A percentile compares a stretch with the other conserved stretches of the same genome.
phyloP scores from a whole-genome alignment of 2,797 vertebrate genomes.

The Jordanella pulchra region DNA sequence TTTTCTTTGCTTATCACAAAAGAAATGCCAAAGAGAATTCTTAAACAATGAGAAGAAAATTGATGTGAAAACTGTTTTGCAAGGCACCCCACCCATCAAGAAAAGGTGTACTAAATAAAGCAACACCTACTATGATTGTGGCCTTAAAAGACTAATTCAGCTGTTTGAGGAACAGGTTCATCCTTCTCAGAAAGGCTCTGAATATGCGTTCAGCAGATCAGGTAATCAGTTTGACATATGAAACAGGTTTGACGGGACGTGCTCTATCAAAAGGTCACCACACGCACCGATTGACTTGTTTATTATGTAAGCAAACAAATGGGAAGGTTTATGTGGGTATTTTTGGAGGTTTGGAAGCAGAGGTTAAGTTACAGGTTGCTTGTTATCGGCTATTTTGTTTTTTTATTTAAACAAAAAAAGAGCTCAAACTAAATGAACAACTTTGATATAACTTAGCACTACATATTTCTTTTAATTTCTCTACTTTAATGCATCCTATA shows the following conservation, averaged over 20 bases:
- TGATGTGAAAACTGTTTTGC: too few relatives aligned
- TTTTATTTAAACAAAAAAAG: not conserved
- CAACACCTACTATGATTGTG: not conserved
- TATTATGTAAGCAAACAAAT: conserved; percentile 3
- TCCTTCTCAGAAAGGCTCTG: not conserved
- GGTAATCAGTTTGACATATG: not conserved
- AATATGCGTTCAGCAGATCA: not conserved
- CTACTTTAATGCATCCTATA: not conserved
- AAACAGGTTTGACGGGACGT: not conserved
- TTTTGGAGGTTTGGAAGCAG: not conserved
- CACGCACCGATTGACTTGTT: not conserved
- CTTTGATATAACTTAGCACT: not conserved
- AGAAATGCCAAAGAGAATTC: not conserved
- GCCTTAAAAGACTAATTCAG: not conserved
- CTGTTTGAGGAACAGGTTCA: not conserved
- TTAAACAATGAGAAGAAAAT: not conserved
- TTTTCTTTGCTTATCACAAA: not conserved
- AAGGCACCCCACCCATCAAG: too few relatives aligned
- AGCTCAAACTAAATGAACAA: not conserved
- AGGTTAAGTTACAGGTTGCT: not conserved
- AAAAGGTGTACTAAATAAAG: not conserved
- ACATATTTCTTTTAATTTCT: not conserved
- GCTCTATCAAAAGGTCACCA: not conserved
- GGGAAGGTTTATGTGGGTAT: not conserved
- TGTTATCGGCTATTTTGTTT: too few relatives aligned